Evolutionary conservation across 2,888 invertebrate genomes (phyloP).

Genomic region (Xestia ashworthii): DNA sequence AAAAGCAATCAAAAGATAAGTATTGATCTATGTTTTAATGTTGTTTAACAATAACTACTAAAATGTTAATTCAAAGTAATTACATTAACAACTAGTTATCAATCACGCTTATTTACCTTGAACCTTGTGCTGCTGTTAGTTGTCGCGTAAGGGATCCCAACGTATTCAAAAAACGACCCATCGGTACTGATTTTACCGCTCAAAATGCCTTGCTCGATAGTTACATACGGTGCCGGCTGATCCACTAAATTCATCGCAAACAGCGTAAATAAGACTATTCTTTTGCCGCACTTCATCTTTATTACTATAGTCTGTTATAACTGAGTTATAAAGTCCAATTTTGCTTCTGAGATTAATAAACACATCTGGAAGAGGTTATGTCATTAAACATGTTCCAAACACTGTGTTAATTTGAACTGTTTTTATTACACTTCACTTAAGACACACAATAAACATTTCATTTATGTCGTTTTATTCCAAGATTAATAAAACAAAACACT

Average conservation of each 20-base stretch:
- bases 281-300: slow-evolving; percentile 78
- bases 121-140: slow-evolving; percentile 80
- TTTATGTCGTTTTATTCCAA: background rate
- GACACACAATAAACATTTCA: background rate
- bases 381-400: slow-evolving; percentile 9
- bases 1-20: background rate
- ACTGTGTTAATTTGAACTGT: background rate
- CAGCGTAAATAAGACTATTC: slow-evolving; percentile 80
- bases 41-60: background rate
- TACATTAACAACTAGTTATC: slow-evolving; percentile 13
- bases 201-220: slow-evolving; percentile 82
- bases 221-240: slow-evolving; percentile 84
- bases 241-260: slow-evolving; percentile 84
- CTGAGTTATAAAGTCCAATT: slow-evolving; percentile 1
- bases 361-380: slow-evolving; percentile 48
- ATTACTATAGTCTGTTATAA: background rate
- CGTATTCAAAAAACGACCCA: slow-evolving; percentile 84
- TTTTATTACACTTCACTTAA: background rate
- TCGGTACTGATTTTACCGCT: slow-evolving; percentile 83
- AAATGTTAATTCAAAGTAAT: background rate
- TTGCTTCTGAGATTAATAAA: slow-evolving; percentile 1
- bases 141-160: slow-evolving; percentile 85
- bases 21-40: background rate
- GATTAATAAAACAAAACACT: slow-evolving; percentile 10
- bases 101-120: slow-evolving; percentile 75